Percentiles rank a stretch among this genome's conserved stretches.
These are phyloP conservation scores for Stichodactyla helianthus DNA, from an alignment of 64 coral and sea anemone species.

Conservation along the genomic window DNA sequence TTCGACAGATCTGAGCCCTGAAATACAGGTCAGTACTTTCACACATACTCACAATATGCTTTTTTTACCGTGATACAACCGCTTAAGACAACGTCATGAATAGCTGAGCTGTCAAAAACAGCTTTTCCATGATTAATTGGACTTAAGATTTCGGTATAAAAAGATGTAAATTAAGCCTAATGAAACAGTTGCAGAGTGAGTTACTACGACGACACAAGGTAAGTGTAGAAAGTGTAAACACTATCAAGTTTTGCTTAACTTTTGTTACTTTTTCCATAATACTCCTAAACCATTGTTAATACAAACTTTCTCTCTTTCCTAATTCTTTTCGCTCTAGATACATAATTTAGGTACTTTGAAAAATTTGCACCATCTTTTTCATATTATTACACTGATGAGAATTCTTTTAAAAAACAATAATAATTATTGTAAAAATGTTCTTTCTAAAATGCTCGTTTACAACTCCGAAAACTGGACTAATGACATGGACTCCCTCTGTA, in stretches of 20 bases:
- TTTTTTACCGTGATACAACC: not conserved
- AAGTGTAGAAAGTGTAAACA: not conserved
- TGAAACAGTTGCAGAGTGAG: not conserved
- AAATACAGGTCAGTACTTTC: not conserved
- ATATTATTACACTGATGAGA: no score
- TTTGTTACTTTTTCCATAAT: no score
- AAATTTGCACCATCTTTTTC: no score
- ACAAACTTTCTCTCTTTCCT: no score
- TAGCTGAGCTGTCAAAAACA: not conserved
- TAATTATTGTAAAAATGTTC: no score
- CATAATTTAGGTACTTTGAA: no score
- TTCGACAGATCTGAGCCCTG: not conserved
- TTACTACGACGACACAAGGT: not conserved
- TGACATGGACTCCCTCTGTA: no score
- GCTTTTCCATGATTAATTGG: not conserved
- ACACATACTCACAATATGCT: not conserved
- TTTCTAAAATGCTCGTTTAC: no score
- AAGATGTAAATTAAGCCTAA: not conserved
- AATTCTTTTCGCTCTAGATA: no score
- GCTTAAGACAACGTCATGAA: not conserved
- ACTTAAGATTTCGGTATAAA: not conserved
- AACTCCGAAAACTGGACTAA: no score
- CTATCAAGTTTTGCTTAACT: not conserved
- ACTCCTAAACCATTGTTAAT: no score
- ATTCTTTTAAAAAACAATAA: no score